These are phyloP conservation scores for Lasioglossum zephyrum DNA, from an alignment of 2,888 invertebrate genomes.

Conservation along the genomic window DNA sequence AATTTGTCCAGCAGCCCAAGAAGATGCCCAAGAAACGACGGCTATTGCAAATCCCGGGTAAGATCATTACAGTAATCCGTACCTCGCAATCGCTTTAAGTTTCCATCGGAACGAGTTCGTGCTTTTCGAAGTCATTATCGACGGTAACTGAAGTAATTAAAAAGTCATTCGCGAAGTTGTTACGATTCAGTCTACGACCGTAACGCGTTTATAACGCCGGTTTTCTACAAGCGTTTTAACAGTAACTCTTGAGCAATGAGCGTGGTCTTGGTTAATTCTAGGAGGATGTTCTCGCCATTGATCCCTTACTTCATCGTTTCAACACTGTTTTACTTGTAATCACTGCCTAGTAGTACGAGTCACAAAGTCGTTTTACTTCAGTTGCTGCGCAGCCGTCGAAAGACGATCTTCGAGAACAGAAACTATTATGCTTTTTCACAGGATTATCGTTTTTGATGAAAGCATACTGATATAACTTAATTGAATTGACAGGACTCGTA, in stretches of 20 bases:
- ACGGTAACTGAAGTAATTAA: conserved; percentile 17
- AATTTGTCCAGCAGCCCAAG: not conserved
- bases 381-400: not conserved
- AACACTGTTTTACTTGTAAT: not conserved
- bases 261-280: not conserved
- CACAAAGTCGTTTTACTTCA: not conserved
- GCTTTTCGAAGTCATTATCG: conserved; percentile 21
- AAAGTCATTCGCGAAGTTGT: conserved; percentile 27
- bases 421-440: too few species aligned
- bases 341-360: not conserved
- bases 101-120: not conserved
- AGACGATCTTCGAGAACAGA: not conserved
- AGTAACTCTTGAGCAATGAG: conserved; percentile 9
- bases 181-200: conserved; percentile 28
- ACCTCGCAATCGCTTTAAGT: not conserved
- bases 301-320: not conserved
- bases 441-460: too few species aligned
- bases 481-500: too few species aligned
- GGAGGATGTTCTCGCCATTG: not conserved
- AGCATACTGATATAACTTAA: too few species aligned
- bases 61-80: conserved; percentile 5
- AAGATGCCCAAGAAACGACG: not conserved
- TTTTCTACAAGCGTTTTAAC: conserved; percentile 25
- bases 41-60: not conserved
- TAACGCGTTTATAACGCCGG: conserved; percentile 16